Evolutionary conservation across 2,888 invertebrate genomes (phyloP).

Genomic region (Lycophotia porphyrea): DNA sequence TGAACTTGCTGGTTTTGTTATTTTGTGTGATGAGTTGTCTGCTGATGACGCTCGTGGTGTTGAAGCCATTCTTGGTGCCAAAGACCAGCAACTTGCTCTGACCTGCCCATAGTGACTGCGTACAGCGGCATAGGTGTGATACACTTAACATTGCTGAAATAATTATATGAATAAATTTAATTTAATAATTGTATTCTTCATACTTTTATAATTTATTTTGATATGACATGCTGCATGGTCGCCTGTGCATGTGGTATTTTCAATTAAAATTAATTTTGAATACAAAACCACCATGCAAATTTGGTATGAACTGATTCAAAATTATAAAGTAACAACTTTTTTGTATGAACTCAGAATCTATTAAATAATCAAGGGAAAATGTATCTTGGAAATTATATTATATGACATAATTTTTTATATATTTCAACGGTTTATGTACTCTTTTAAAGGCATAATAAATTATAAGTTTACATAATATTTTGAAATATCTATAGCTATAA

Average conservation of each 20-base stretch:
- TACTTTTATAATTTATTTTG: background rate
- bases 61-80: conserved; percentile 70
- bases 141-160: conserved; percentile 80
- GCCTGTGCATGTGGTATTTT: background rate
- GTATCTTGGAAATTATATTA: background rate
- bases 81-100: conserved; percentile 74
- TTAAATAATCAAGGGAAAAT: background rate
- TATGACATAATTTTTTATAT: background rate
- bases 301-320: background rate
- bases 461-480: conserved; percentile 50
- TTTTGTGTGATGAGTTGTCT: conserved; percentile 77
- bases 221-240: background rate
- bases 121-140: conserved; percentile 80
- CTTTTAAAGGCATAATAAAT: background rate
- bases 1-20: conserved; percentile 68
- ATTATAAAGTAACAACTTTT: background rate
- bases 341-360: conserved; percentile 1
- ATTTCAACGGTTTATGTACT: background rate
- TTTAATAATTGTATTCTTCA: background rate
- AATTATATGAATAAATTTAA: background rate
- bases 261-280: background rate
- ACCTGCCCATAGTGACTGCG: conserved; percentile 71
- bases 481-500: too few species aligned
- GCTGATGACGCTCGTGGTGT: conserved; percentile 68
- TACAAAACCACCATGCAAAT: background rate